Percentiles rank a stretch among this genome's conserved stretches.
These are phyloP conservation scores for Amorpha juglandis DNA, from an alignment of 2,888 invertebrate species.

Conservation along the genomic window DNA sequence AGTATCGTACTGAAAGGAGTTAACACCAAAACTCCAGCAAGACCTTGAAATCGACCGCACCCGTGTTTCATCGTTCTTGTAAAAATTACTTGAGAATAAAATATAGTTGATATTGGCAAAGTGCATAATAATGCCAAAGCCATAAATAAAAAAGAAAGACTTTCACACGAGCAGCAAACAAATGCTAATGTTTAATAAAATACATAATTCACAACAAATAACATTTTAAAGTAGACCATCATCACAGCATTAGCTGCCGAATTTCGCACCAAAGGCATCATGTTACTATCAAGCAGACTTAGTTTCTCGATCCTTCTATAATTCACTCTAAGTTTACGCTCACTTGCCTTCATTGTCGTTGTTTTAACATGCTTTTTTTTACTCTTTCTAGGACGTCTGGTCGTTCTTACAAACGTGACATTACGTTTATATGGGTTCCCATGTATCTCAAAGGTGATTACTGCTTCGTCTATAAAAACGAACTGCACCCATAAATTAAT, in stretches of 20 bases:
- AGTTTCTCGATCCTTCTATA: neutral
- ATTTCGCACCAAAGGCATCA: neutral
- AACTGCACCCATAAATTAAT: slow-evolving; percentile 30
- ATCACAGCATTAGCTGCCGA: neutral
- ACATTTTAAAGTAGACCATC: neutral
- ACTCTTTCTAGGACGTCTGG: neutral
- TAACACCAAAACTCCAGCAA: too few species aligned
- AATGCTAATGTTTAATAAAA: neutral
- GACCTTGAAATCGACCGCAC: too few species aligned
- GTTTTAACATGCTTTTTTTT: neutral
- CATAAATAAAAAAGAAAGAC: too few species aligned
- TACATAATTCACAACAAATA: neutral
- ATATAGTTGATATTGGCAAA: too few species aligned
- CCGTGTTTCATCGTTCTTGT: too few species aligned
- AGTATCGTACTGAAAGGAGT: too few species aligned
- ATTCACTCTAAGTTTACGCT: neutral
- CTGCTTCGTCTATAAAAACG: slow-evolving; percentile 9
- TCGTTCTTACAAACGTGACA: neutral
- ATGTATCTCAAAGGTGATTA: slow-evolving; percentile 26
- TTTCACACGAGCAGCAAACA: too few species aligned
- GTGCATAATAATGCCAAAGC: too few species aligned
- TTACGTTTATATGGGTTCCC: neutral
- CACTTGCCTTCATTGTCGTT: neutral
- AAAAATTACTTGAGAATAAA: too few species aligned
- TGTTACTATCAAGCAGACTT: neutral